Percentiles rank a stretch among this genome's conserved stretches.
phyloP scores from a whole-genome alignment of 2,888 invertebrate genomes.

The Caenorhabditis sp. region DNA sequence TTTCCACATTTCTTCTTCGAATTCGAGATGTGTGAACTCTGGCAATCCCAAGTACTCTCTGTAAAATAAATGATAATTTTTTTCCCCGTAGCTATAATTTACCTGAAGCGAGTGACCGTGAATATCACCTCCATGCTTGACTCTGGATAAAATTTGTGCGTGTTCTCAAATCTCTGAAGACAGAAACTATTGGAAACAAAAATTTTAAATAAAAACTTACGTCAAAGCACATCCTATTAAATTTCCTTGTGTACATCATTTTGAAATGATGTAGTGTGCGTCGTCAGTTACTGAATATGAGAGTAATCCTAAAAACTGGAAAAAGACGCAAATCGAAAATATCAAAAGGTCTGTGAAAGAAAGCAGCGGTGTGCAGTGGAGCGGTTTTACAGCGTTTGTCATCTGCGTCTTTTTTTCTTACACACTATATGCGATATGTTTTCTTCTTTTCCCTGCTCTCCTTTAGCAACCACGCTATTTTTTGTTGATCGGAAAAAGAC shows the following conservation, averaged over 20 bases:
- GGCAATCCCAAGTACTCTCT: neutral
- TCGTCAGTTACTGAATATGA: too few relatives aligned
- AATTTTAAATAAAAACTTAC: neutral
- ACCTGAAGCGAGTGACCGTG: neutral
- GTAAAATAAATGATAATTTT: neutral
- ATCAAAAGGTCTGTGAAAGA: too few relatives aligned
- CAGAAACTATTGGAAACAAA: neutral
- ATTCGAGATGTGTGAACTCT: neutral
- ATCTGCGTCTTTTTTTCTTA: neutral
- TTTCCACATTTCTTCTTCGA: constrained; percentile 5
- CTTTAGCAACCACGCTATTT: neutral
- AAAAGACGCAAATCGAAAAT: too few relatives aligned
- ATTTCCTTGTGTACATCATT: too few relatives aligned
- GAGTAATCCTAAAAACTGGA: too few relatives aligned
- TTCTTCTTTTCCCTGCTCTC: neutral
- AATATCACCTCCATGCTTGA: neutral
- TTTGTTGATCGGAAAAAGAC: too few relatives aligned
- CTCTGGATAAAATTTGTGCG: neutral
- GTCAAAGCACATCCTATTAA: too few relatives aligned
- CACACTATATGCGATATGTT: neutral
- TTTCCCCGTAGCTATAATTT: neutral
- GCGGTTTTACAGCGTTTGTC: neutral
- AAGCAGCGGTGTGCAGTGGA: neutral
- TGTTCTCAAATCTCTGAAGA: neutral
- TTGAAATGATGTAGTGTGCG: too few relatives aligned